A percentile compares a stretch with the other conserved stretches of the same genome.
These are phyloP conservation scores for Pseudococcus viburni DNA, from an alignment of 2,888 invertebrate species.

Conservation along the genomic window DNA sequence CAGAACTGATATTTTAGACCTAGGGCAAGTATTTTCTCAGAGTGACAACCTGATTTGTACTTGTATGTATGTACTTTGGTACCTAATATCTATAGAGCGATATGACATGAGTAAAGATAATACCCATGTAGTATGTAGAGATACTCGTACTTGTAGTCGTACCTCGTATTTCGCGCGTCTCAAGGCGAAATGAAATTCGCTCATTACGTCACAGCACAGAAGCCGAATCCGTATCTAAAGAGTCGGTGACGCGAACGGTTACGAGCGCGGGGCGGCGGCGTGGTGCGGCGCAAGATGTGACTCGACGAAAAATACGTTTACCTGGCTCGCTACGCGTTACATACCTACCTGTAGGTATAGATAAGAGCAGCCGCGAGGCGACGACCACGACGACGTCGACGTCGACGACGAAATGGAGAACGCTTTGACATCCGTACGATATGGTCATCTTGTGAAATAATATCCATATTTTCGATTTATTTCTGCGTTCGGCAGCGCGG, in stretches of 20 bases:
- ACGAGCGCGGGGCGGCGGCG: background rate
- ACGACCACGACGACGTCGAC: background rate
- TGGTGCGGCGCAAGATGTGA: background rate
- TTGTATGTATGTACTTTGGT: too few species aligned
- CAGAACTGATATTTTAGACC: too few species aligned
- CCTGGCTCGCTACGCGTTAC: background rate
- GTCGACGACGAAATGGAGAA: constrained; percentile 23
- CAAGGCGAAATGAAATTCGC: constrained; percentile 24
- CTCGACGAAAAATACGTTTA: constrained; percentile 2
- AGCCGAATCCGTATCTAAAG: constrained; percentile 30
- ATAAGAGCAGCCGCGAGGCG: background rate
- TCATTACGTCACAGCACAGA: background rate
- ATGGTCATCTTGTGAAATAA: constrained; percentile 51
- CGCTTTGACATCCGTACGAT: constrained; percentile 51
- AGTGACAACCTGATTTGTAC: too few species aligned
- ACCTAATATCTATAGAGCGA: too few species aligned
- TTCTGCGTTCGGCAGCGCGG: background rate
- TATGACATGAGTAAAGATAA: too few species aligned
- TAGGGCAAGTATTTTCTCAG: too few species aligned
- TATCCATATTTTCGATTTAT: constrained; percentile 45
- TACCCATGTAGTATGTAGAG: too few species aligned
- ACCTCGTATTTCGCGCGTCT: background rate
- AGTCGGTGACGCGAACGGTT: constrained; percentile 17
- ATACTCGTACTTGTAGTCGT: too few species aligned
- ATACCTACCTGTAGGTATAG: constrained; percentile 1